phyloP scores from a whole-genome alignment of 2,888 invertebrate species.

The Ichneumoninae sp. region DNA sequence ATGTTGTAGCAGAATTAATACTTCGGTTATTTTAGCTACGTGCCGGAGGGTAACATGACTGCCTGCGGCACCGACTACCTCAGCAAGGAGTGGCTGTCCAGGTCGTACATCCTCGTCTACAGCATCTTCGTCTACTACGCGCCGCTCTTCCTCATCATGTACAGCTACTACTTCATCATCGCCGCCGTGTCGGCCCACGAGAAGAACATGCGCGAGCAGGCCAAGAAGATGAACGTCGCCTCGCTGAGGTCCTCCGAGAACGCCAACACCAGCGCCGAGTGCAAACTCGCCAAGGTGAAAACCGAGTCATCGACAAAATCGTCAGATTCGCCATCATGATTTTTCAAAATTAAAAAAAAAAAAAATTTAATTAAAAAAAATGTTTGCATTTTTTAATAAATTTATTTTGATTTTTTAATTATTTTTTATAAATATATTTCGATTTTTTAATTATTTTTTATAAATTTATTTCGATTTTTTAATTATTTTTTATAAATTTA shows the following conservation, averaged over 20 bases:
- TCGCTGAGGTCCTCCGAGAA: conserved; percentile 92
- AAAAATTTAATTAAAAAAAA: too few species aligned
- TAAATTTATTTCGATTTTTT: not conserved
- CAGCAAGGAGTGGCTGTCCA: conserved; percentile 90
- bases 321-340: too few species aligned
- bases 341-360: too few species aligned
- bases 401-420: not conserved
- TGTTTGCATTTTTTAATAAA: too few species aligned
- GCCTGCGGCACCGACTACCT: conserved; percentile 96
- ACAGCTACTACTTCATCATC: conserved; percentile 93
- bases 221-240: conserved; percentile 97
- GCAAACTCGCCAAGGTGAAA: conserved; percentile 92
- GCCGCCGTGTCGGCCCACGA: conserved; percentile 93
- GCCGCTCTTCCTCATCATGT: conserved; percentile 92
- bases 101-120: conserved; percentile 92
- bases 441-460: too few species aligned
- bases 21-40: conserved; percentile 87
- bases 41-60: conserved; percentile 97
- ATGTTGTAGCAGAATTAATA: too few species aligned
- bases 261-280: conserved; percentile 92
- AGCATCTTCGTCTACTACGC: conserved; percentile 91
- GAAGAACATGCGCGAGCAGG: conserved; percentile 94
- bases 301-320: too few species aligned
- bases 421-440: too few species aligned
- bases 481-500: too few species aligned